Conservation (phyloP, 2,113 vertebrate species). For the Speoplatyrhinus poulsoni region DNA sequence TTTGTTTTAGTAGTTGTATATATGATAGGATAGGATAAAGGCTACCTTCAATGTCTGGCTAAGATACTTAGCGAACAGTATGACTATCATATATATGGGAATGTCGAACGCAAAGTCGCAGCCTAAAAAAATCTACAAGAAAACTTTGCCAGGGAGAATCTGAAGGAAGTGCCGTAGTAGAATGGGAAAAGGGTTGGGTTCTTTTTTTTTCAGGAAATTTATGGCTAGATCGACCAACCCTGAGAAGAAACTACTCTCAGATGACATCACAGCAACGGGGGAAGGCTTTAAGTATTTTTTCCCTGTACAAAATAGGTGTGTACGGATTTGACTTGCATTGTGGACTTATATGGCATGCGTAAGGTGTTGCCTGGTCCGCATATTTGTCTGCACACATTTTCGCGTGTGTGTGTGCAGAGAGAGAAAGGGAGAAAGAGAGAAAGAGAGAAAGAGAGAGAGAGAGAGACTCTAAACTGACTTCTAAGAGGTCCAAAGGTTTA, state of each 20-base stretch:
- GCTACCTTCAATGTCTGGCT: not conserved
- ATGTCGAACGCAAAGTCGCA: slow-evolving; percentile 22
- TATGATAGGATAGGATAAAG: no score
- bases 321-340: slow-evolving; percentile 30
- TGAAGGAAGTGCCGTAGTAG: slow-evolving; percentile 57
- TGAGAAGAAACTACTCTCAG: slow-evolving; percentile 56
- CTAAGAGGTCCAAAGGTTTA: slow-evolving; percentile 25
- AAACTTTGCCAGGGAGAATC: slow-evolving; percentile 53
- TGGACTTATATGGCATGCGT: slow-evolving; percentile 69
- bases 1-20: not conserved
- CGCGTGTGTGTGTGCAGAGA: not conserved
- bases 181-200: slow-evolving; percentile 56
- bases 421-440: not conserved
- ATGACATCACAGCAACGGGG: slow-evolving; percentile 72
- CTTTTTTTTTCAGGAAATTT: slow-evolving; percentile 71
- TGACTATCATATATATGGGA: not conserved
- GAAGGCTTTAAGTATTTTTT: slow-evolving; percentile 43
- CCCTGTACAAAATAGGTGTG: slow-evolving; percentile 51
- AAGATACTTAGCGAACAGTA: no score
- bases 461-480: slow-evolving; percentile 1
- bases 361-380: slow-evolving; percentile 46
- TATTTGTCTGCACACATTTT: slow-evolving; percentile 19
- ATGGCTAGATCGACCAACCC: slow-evolving; percentile 73
- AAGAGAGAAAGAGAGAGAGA: not conserved
- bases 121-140: slow-evolving; percentile 15